Evolutionary conservation across 2,888 invertebrate genomes (phyloP), one percentile per base, ranked within the genome.

Genomic region (Eulithis testata): DNA sequence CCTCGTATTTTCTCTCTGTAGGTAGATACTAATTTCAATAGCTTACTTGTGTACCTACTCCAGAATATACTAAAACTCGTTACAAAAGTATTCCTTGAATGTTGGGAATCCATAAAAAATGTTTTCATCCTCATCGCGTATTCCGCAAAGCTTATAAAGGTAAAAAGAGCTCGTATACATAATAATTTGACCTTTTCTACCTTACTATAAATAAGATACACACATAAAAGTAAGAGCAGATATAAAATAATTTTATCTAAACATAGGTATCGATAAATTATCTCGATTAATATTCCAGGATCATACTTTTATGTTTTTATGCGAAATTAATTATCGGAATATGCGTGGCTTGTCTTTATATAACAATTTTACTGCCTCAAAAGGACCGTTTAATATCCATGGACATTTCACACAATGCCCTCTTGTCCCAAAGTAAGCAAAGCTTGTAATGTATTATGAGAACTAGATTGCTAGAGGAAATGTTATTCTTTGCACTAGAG

Each of bases 181-280:
- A 56, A 47, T 60, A 65, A 65, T 65, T 54, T 65, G 60, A 56
- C 60, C 60, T 56, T 65, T 60, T 27, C 14, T 14, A 37, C 52
- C 60, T 51, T 52, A 36, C 45, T 6, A 60, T 60, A 45, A 58
- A 59, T 40, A 58, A 31, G 52, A 52, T 37, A 50, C 36, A 44
- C 43, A 50, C 21, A 1, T 21, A 21, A n/a, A n/a, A 21, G 21
- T 21, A 21, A 21, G 1, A 21, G 21, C 21, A 21, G 21, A 21
- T 21, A 21, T 21, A 58, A 58, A 58, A 21, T 40, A 40, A 49
- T 45, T 1, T 12, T 40, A 44, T n/a, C 5, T 44, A 14, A 49
- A 21, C 21, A 11, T 31, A 31, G 31, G 49, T 49, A 21, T 21
- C 9, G 4, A 49, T 49, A 21, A 9, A 49, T 14, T 49, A 21